Evolutionary conservation across 1,140 invertebrate genomes (phyloP), one percentile per base, ranked within the genome.

Genomic region (Chrysoperla carnea): DNA sequence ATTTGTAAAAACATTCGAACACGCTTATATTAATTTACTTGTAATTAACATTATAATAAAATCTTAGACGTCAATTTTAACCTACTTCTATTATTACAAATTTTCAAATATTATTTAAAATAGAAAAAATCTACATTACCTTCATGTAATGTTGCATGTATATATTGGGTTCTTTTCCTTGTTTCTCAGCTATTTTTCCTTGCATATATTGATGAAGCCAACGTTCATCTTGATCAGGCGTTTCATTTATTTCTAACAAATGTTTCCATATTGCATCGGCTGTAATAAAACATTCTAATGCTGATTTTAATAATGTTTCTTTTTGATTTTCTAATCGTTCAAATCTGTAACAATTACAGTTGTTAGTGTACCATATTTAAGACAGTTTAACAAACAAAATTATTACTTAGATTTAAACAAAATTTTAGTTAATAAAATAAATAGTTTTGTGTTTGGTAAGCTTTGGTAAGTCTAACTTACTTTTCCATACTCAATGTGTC

Each of bases 151-250:
- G 78, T 46, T 78, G 67, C 12, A 93, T 61, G 61, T 80, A 89
- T 27, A 77, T 59, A n/a, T 69, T 65, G 0, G 83, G 76, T 46
- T 78, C 67, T 47, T 78, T 73, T 43, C 77, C 75, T 44, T 73
- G 72, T 56, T 92, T 93, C 57, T 92, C 86, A 0, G 77, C 69
- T 37, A 92, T 80, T 73, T 96, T 95, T 1, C 84, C 90, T 14
- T 93, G 64, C 81, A 94, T 91, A 53, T 93, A 94, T 55, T 88
- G 82, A 53, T 84, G 77, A 9, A 92, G 63, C 91, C 91, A 96
- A 37, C 75, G 63, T 54, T 90, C 86, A 53, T 88, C 83, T 29
- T 75, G 69, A 55, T 70, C 54, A 40, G 49, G 43, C 6, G 47
- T 44, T 39, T 68, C 60, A 6, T 59, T 56, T 8, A 50, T 48